These are phyloP conservation scores for Antedon mediterranea DNA, from an alignment of 53 echinoderm and acorn worm species.

Conservation along the genomic window DNA sequence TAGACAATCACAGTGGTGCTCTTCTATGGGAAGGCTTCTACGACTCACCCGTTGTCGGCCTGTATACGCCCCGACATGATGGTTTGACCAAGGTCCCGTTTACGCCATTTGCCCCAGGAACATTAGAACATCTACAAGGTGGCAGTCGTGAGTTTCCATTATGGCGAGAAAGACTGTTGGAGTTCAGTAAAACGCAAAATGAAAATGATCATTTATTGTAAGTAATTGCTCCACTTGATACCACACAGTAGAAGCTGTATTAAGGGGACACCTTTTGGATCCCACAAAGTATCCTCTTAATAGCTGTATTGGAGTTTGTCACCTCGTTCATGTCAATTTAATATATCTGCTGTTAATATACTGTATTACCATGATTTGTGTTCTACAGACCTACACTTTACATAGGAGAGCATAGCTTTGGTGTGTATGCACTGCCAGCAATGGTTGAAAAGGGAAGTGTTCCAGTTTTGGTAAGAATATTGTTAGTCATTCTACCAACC, in stretches of 20 bases:
- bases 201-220: constrained; percentile 19
- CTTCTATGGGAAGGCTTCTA: constrained; percentile 78
- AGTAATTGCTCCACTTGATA: background rate
- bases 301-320: too few species aligned
- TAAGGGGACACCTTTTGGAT: too few species aligned
- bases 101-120: constrained; percentile 53
- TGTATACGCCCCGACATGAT: constrained; percentile 66
- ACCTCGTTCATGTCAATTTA: too few species aligned
- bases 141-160: constrained; percentile 42
- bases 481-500: too few species aligned
- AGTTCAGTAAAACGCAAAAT: constrained; percentile 30
- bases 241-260: background rate
- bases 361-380: too few species aligned
- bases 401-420: constrained; percentile 64
- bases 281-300: background rate
- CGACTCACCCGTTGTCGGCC: constrained; percentile 86
- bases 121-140: constrained; percentile 61
- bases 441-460: constrained; percentile 73
- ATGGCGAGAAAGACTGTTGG: constrained; percentile 77
- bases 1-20: constrained; percentile 62
- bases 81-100: constrained; percentile 61
- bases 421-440: constrained; percentile 63
- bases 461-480: constrained; percentile 65
- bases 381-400: constrained; percentile 56
- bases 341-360: background rate